Evolutionary conservation across 2,888 invertebrate species (phyloP).

Genomic region (Xiphydria camelus): DNA sequence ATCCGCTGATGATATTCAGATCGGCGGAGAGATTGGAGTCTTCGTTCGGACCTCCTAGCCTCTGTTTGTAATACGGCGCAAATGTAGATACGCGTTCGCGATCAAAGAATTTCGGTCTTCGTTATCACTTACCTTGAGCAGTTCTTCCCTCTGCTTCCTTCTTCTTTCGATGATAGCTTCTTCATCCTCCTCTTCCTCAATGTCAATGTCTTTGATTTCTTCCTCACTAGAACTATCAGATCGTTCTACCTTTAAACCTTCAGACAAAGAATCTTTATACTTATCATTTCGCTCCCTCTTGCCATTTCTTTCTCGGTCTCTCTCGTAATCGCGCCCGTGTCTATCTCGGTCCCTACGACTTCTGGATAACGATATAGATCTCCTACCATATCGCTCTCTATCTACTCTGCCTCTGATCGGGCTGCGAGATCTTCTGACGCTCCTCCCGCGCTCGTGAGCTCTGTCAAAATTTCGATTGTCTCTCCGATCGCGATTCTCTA

Average conservation of each 20-base stretch:
- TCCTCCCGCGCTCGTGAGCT: constrained; percentile 45
- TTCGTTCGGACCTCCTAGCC: constrained; percentile 64
- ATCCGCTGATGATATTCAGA: constrained; percentile 32
- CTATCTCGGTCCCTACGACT: constrained; percentile 48
- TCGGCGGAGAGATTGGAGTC: constrained; percentile 59
- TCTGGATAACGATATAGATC: constrained; percentile 44
- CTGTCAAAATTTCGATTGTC: constrained; percentile 48
- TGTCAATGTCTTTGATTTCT: constrained; percentile 70
- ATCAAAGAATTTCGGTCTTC: background rate
- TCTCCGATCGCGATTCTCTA: constrained; percentile 49
- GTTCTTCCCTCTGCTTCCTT: constrained; percentile 83
- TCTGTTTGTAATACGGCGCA: too few relatives aligned
- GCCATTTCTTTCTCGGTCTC: constrained; percentile 54
- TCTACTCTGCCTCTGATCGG: constrained; percentile 43
- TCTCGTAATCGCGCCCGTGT: constrained; percentile 51
- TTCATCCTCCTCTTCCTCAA: constrained; percentile 89
- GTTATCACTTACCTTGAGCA: constrained; percentile 71
- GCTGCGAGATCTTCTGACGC: constrained; percentile 50
- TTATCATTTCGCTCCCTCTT: constrained; percentile 61
- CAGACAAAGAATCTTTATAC: constrained; percentile 74
- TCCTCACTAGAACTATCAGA: constrained; percentile 73
- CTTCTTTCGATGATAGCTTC: constrained; percentile 89
- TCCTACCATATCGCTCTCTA: constrained; percentile 44
- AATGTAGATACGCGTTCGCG: background rate
- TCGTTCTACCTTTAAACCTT: constrained; percentile 71